phyloP scores from a whole-genome alignment of 1,140 invertebrate genomes.

The Pararge aegeria region DNA sequence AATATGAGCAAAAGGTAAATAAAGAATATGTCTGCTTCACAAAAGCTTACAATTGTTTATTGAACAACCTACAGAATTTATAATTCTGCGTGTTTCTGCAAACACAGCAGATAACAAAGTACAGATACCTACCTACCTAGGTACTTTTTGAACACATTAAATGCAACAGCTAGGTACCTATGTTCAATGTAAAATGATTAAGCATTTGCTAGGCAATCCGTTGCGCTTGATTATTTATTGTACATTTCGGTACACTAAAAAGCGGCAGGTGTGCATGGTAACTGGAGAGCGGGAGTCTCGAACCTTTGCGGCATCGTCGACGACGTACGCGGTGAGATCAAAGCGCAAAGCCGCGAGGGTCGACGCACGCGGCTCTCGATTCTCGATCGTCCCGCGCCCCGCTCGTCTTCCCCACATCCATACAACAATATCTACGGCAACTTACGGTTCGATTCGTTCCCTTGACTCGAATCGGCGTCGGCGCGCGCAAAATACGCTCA shows the following conservation, averaged over 20 bases:
- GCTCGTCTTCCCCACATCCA: slow-evolving; percentile 22
- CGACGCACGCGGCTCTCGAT: slow-evolving; percentile 69
- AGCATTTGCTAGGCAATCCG: slow-evolving; percentile 12
- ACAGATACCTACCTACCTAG: too few relatives aligned
- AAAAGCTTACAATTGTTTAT: too few relatives aligned
- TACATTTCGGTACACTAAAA: slow-evolving; percentile 31
- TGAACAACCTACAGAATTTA: too few relatives aligned
- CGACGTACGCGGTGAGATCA: slow-evolving; percentile 62
- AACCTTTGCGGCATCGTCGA: slow-evolving; percentile 52
- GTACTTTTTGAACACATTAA: too few relatives aligned
- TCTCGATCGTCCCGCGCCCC: slow-evolving; percentile 48
- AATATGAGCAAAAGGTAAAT: too few relatives aligned
- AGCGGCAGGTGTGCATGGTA: slow-evolving; percentile 52
- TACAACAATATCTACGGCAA: slow-evolving; percentile 47
- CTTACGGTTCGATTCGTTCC: slow-evolving; percentile 50
- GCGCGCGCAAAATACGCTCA: slow-evolving; percentile 59
- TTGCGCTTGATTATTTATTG: slow-evolving; percentile 21
- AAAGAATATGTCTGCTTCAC: too few relatives aligned
- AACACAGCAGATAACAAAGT: too few relatives aligned
- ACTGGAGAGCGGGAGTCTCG: slow-evolving; percentile 49
- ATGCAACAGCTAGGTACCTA: slow-evolving; percentile 1
- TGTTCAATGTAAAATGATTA: slow-evolving; percentile 10
- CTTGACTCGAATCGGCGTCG: slow-evolving; percentile 38
- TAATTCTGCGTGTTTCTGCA: too few relatives aligned
- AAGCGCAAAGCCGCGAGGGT: slow-evolving; percentile 58